These are phyloP conservation scores for Malurus elegans DNA, from an alignment of 2,113 vertebrate genomes.

Conservation along the genomic window DNA sequence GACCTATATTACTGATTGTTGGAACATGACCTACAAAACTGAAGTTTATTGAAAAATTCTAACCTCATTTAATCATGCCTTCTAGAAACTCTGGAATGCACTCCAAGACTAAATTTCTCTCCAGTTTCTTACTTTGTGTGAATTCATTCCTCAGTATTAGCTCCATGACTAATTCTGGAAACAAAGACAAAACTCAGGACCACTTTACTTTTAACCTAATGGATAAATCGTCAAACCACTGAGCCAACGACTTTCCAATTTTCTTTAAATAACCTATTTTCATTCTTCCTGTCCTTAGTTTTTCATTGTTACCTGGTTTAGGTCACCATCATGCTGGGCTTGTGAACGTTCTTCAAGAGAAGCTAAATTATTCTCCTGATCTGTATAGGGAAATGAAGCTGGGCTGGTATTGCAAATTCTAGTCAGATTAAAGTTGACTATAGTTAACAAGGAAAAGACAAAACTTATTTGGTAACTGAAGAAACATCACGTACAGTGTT, in stretches of 20 bases:
- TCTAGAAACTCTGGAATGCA: background rate
- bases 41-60: background rate
- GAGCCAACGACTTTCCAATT: background rate
- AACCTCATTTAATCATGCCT: background rate
- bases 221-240: fast-evolving
- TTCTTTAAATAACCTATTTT: background rate
- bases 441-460: background rate
- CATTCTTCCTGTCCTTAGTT: background rate
- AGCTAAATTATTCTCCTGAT: background rate
- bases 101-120: background rate
- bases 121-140: background rate
- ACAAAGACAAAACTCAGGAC: background rate
- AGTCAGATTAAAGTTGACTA: background rate
- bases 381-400: background rate
- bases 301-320: background rate
- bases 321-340: background rate
- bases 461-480: background rate
- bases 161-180: background rate
- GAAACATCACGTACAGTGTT: background rate
- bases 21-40: background rate
- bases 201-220: background rate
- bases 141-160: background rate
- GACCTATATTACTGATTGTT: background rate
- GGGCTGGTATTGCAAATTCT: background rate
- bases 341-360: background rate